Conservation (phyloP, 2,888 invertebrate species). For the Syritta pipiens region DNA sequence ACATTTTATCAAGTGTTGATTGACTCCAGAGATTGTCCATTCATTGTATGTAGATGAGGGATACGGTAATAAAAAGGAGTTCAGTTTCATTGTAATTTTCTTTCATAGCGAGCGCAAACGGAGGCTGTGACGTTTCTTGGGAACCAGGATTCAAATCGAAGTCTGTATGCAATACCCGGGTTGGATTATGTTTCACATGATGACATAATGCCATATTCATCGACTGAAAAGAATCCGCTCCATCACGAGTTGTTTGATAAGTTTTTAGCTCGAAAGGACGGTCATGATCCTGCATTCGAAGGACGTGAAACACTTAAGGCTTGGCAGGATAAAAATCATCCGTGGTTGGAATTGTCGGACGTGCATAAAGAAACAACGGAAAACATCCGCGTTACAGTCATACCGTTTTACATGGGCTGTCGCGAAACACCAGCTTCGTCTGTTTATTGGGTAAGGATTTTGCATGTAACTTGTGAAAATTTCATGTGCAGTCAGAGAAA, state of each 20-base stretch:
- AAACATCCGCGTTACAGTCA: constrained; percentile 93
- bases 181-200: constrained; percentile 99
- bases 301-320: constrained; percentile 94
- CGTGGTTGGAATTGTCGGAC: constrained; percentile 97
- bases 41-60: constrained; percentile 81
- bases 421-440: constrained; percentile 93
- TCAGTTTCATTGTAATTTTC: background rate
- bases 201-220: constrained; percentile 96
- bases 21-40: constrained; percentile 97
- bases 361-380: constrained; percentile 99
- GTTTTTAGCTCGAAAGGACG: constrained; percentile 90
- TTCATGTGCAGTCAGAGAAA: too few species aligned
- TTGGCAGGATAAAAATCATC: constrained; percentile 98
- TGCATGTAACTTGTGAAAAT: background rate
- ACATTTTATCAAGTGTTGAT: constrained; percentile 99
- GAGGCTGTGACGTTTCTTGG: constrained; percentile 98
- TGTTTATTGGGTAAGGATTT: constrained; percentile 86
- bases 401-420: constrained; percentile 99
- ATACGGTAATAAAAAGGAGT: background rate
- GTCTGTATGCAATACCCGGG: constrained; percentile 97
- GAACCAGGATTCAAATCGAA: constrained; percentile 96
- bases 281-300: constrained; percentile 90
- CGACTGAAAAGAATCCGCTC: constrained; percentile 90
- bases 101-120: constrained; percentile 91
- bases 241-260: constrained; percentile 98